A percentile compares a stretch with the other conserved stretches of the same genome.
Conservation (phyloP, 1,140 invertebrate genomes). For the Agrilus planipennis region DNA sequence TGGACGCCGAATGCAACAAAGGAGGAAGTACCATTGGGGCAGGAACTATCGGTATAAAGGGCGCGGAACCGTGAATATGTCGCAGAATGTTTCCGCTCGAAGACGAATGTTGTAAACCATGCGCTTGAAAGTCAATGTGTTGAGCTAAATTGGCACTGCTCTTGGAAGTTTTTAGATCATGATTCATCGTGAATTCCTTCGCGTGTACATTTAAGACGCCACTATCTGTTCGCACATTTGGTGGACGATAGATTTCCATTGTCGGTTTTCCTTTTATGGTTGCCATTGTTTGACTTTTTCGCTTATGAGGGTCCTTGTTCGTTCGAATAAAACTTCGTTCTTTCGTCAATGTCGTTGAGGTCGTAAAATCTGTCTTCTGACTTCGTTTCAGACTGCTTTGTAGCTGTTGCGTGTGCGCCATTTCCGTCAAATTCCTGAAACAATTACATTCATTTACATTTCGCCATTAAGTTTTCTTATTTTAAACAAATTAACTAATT, state of each 20-base stretch:
- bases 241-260: slow-evolving; percentile 76
- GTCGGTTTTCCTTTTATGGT: slow-evolving; percentile 60
- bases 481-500: no score
- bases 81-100: slow-evolving; percentile 48
- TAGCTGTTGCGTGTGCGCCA: background rate
- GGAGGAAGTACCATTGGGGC: slow-evolving; percentile 25
- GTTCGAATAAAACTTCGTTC: slow-evolving; percentile 30
- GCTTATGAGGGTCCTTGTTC: slow-evolving; percentile 30
- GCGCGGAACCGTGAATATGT: slow-evolving; percentile 27
- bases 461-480: no score
- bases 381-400: slow-evolving; percentile 28
- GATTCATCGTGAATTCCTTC: slow-evolving; percentile 72
- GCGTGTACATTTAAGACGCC: slow-evolving; percentile 67
- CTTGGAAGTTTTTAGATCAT: slow-evolving; percentile 45
- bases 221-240: slow-evolving; percentile 48
- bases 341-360: slow-evolving; percentile 15
- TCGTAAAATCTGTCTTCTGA: slow-evolving; percentile 28
- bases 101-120: slow-evolving; percentile 44
- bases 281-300: slow-evolving; percentile 43
- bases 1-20: slow-evolving; percentile 36
- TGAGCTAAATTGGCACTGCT: slow-evolving; percentile 48
- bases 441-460: no score
- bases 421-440: no score
- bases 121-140: slow-evolving; percentile 32
- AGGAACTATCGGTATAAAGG: slow-evolving; percentile 30